phyloP scores from a whole-genome alignment of 2,113 vertebrate species.

The Syngnathus scovelli region DNA sequence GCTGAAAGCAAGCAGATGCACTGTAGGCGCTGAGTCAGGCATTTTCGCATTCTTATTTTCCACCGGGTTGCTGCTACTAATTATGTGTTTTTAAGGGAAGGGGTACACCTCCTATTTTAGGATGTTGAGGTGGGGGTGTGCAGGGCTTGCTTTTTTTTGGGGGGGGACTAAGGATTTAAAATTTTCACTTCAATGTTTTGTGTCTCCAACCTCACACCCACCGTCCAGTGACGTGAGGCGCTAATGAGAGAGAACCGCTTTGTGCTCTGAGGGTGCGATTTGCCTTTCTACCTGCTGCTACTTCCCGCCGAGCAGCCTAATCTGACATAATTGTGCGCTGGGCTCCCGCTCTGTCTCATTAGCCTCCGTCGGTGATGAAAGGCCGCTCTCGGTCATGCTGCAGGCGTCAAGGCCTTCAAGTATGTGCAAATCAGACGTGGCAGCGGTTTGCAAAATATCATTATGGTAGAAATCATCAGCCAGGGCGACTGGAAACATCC shows the following conservation, averaged over 20 bases:
- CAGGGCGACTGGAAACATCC: slow-evolving; percentile 3
- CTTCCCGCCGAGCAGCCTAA: slow-evolving; percentile 49
- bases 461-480: slow-evolving; percentile 34
- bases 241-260: slow-evolving; percentile 53
- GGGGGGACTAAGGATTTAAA: too few species aligned
- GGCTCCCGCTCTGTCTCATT: slow-evolving; percentile 53
- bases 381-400: slow-evolving; percentile 36
- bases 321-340: slow-evolving; percentile 57
- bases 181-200: background rate
- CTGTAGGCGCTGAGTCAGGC: slow-evolving; percentile 10
- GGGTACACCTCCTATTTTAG: too few species aligned
- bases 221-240: slow-evolving; percentile 10
- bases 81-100: too few species aligned
- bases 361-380: slow-evolving; percentile 58
- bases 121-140: too few species aligned
- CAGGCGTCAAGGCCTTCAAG: slow-evolving; percentile 18
- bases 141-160: too few species aligned
- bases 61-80: slow-evolving; percentile 10
- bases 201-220: background rate
- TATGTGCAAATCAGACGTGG: slow-evolving; percentile 50
- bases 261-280: slow-evolving; percentile 37
- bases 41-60: slow-evolving; percentile 39
- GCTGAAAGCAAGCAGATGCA: slow-evolving; percentile 25
- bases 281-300: slow-evolving; percentile 38
- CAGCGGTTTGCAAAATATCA: slow-evolving; percentile 63